Evolutionary conservation across 1,140 invertebrate species (phyloP).

Genomic region (Battus philenor): DNA sequence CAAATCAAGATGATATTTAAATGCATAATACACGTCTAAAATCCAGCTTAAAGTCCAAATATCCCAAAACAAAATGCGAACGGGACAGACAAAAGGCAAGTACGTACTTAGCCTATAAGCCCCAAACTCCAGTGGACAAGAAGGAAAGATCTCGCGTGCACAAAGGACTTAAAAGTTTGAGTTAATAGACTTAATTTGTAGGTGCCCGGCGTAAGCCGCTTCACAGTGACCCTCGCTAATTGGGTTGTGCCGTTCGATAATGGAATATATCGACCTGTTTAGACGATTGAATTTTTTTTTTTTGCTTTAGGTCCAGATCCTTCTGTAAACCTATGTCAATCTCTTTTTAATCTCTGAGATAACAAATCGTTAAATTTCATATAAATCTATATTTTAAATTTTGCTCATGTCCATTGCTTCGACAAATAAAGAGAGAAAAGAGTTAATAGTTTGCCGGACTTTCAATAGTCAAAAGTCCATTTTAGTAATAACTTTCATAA

Average conservation of each 20-base stretch:
- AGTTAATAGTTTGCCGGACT: no score
- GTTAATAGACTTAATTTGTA: conserved; percentile 72
- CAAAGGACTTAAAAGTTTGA: conserved; percentile 72
- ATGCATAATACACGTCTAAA: conserved; percentile 28
- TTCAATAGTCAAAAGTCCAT: no score
- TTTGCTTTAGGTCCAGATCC: neutral
- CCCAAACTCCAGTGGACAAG: conserved; percentile 60
- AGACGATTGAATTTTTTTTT: conserved; percentile 28
- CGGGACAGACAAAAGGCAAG: conserved; percentile 43
- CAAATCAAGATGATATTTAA: conserved; percentile 17
- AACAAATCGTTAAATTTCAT: no score
- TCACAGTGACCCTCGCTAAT: conserved; percentile 48
- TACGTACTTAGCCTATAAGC: conserved; percentile 64
- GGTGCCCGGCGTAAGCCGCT: conserved; percentile 58
- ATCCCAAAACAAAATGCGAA: conserved; percentile 56
- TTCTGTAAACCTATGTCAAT: no score
- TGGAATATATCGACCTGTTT: conserved; percentile 21
- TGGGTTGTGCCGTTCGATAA: conserved; percentile 27
- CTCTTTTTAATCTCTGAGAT: no score
- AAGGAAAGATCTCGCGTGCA: conserved; percentile 65
- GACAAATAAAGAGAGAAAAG: no score
- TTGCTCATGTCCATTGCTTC: no score
- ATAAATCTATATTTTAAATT: no score
- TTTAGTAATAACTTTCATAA: no score
- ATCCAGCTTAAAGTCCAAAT: conserved; percentile 49